Percentiles rank a stretch among this genome's conserved stretches.
Conservation (phyloP, 2,797 vertebrate genomes). For the Pseudomugil tenellus region DNA sequence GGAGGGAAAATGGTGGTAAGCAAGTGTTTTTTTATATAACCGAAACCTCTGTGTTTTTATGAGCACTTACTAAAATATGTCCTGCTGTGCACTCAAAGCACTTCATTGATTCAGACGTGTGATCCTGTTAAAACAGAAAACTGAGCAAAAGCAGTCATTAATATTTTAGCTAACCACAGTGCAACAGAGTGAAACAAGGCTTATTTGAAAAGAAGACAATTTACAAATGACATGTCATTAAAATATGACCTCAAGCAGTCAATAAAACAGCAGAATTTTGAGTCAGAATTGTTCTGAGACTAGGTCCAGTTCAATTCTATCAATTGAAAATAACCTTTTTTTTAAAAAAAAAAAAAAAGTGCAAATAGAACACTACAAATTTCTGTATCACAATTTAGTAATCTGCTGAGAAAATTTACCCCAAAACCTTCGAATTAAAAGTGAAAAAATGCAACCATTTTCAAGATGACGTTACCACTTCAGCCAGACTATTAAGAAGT, state of each 20-base stretch:
- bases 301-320: constrained; percentile 32
- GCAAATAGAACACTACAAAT: constrained; percentile 47
- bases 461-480: neutral
- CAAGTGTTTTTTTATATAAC: constrained; percentile 64
- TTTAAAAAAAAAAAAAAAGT: constrained; percentile 28
- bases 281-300: constrained; percentile 23
- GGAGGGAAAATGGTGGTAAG: constrained; percentile 46
- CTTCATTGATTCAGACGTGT: constrained; percentile 72
- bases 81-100: constrained; percentile 78
- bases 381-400: constrained; percentile 24
- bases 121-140: constrained; percentile 74
- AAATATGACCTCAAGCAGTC: constrained; percentile 64
- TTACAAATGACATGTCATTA: constrained; percentile 57
- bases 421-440: constrained; percentile 11
- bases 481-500: constrained; percentile 4
- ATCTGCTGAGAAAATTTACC: constrained; percentile 1
- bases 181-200: constrained; percentile 33
- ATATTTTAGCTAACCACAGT: constrained; percentile 46
- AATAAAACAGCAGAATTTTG: constrained; percentile 55
- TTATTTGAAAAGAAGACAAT: constrained; percentile 46
- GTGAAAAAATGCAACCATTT: constrained; percentile 22
- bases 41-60: constrained; percentile 58
- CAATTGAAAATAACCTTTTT: constrained; percentile 31
- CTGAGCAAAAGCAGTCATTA: constrained; percentile 55
- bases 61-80: constrained; percentile 83